phyloP scores from a whole-genome alignment of 2,888 invertebrate genomes.

The Autographa pulchrina region DNA sequence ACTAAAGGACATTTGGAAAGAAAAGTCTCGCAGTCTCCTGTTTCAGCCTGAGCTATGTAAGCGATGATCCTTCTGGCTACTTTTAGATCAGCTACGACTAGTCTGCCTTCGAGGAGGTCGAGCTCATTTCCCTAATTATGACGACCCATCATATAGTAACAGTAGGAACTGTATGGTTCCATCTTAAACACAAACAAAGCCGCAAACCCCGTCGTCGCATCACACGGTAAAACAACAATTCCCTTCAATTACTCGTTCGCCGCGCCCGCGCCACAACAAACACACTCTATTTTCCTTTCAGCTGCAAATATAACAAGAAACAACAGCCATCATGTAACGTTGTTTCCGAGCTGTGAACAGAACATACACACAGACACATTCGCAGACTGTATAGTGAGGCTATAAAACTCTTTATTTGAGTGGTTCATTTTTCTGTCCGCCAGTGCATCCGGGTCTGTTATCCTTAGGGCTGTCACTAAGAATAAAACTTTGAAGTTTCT shows the following conservation, averaged over 20 bases:
- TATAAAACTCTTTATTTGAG: conserved; percentile 49
- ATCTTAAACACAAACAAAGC: neutral
- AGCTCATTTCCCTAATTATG: no score
- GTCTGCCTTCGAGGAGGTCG: conserved; percentile 93
- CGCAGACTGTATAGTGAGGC: conserved; percentile 26
- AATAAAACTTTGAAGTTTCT: neutral
- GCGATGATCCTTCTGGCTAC: conserved; percentile 93
- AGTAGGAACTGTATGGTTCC: neutral
- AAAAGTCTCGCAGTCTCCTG: conserved; percentile 92
- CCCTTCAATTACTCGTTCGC: neutral
- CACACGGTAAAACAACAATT: neutral
- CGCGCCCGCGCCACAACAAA: neutral
- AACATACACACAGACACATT: conserved; percentile 17
- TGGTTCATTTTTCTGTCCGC: conserved; percentile 56
- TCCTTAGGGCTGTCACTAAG: conserved; percentile 48
- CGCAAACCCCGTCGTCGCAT: neutral
- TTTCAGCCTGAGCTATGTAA: conserved; percentile 93
- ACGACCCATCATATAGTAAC: neutral
- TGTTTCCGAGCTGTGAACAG: conserved; percentile 17
- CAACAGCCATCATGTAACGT: neutral
- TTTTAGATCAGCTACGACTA: conserved; percentile 92
- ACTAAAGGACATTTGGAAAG: no score
- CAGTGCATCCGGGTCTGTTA: conserved; percentile 53
- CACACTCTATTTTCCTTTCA: neutral
- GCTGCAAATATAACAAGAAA: neutral